A percentile compares a stretch with the other conserved stretches of the same genome.
Evolutionary conservation across 2,797 vertebrate species (phyloP).

Genomic region (Spinibarbus caldwelli): DNA sequence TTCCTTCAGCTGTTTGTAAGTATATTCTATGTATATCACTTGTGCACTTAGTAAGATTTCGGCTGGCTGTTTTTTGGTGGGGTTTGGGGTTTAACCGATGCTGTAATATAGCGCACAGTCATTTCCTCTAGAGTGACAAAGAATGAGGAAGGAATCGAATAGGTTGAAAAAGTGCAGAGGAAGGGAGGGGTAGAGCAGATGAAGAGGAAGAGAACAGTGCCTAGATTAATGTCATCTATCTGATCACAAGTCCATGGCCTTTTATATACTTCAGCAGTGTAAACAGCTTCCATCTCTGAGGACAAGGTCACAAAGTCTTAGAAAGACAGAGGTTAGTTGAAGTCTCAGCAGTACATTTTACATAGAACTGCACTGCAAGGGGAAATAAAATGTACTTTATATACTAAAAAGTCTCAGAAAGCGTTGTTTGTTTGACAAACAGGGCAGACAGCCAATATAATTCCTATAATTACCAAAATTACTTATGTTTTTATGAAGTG

Average conservation of each 20-base stretch:
- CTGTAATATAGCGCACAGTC: not conserved
- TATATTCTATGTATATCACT: not conserved
- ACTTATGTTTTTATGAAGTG: not conserved
- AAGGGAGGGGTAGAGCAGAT: not conserved
- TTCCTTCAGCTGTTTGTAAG: slow-evolving; percentile 97
- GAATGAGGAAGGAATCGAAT: slow-evolving; percentile 10
- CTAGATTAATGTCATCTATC: slow-evolving; percentile 40
- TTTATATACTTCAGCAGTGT: not conserved
- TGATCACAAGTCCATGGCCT: not conserved
- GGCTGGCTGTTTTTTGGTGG: not conserved
- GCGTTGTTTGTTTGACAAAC: not conserved
- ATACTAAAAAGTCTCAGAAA: not conserved
- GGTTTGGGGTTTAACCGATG: not conserved
- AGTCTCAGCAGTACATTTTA: not conserved
- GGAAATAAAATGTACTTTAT: not conserved
- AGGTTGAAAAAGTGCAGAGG: not conserved
- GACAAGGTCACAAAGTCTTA: not conserved
- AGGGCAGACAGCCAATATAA: not conserved
- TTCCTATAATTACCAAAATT: not conserved
- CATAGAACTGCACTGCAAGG: not conserved
- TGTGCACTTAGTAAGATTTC: not conserved
- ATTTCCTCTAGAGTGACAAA: slow-evolving; percentile 16
- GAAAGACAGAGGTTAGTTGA: not conserved
- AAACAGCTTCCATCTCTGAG: not conserved
- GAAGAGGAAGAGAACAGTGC: not conserved